Evolutionary conservation across 2,113 vertebrate species (phyloP), one percentile per base, ranked within the genome.

Genomic region (Syrrhaptes paradoxus): DNA sequence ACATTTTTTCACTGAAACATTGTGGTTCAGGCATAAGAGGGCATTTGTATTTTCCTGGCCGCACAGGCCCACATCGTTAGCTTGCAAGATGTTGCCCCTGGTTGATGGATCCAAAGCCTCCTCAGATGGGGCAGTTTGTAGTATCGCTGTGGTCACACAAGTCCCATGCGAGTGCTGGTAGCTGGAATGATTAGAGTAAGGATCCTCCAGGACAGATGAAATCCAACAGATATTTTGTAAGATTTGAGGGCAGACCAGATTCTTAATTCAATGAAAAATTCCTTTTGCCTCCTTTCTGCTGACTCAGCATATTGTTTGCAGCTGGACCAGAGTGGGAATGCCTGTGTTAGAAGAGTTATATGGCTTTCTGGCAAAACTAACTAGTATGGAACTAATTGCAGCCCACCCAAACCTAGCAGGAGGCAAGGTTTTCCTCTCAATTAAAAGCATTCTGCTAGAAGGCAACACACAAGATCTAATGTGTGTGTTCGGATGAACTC

Each of bases 381-480:
- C 68, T 85, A 81, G 83, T 90, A 94, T 93, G 95, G 95, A 96
- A 97, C 65, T 96, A 93, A 95, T 96, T 95, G 96, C 92, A 96
- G 92, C 90, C 96, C 95, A 93, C 96, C 90, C 96, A 96, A 97
- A 96, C 95, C 90, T 96, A 97, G 95, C 88, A 93, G 87, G 90
- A 96, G 92, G 92, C 75, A 18, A 79, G 65, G 79, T 88, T 96
- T 96, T 88, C 83, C 88, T 86, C 92, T 81, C 96, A 96, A 93
- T 96, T 95, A 96, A 90, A 96, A 93, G 72, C 73, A 85, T 96
- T 97, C 68, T 95, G 83, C 83, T 94, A 90, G 87, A 89, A 97
- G 93, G 89, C 93, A 92, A 77, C 61, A 18, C 29, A 77, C 51
- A 71, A 93, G 68, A 76, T 84, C 75, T 91, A 59, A 93, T 91